Percentiles rank a stretch among this genome's conserved stretches.
Evolutionary conservation across 1,140 invertebrate genomes (phyloP).

Genomic region (Aphis gossypii): DNA sequence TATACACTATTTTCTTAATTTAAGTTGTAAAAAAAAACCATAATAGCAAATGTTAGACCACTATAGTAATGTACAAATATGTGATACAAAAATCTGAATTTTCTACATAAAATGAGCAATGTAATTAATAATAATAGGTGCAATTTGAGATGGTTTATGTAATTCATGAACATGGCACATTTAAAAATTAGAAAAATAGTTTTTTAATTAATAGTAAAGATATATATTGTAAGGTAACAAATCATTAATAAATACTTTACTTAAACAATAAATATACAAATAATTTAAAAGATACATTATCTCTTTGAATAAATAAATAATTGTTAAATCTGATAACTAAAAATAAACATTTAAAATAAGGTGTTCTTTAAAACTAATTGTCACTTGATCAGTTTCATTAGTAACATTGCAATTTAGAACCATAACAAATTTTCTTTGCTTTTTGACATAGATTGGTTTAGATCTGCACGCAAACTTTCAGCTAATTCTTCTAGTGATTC

Average conservation of each 20-base stretch:
- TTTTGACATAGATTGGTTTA: constrained; percentile 50
- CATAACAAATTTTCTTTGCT: constrained; percentile 34
- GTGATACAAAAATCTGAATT: background rate
- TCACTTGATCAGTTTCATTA: background rate
- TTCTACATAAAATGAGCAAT: background rate
- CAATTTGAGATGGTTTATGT: no score
- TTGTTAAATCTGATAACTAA: constrained; percentile 17
- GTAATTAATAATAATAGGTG: no score
- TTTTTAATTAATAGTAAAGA: background rate
- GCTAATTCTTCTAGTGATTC: constrained; percentile 82
- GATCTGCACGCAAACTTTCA: constrained; percentile 70
- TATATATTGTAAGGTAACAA: background rate
- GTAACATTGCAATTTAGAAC: constrained; percentile 2
- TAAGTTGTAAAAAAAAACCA: no score
- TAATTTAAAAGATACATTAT: background rate
- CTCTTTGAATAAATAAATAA: constrained; percentile 7
- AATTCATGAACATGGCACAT: background rate
- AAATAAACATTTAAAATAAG: background rate
- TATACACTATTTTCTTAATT: no score
- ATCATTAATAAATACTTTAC: background rate
- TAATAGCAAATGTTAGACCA: no score
- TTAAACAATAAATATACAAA: background rate
- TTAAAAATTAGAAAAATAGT: background rate
- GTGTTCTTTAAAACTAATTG: background rate
- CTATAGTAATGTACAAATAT: no score